Conservation (phyloP, 92 coral and sea anemone genomes). For the Palythoa grandiflora region DNA sequence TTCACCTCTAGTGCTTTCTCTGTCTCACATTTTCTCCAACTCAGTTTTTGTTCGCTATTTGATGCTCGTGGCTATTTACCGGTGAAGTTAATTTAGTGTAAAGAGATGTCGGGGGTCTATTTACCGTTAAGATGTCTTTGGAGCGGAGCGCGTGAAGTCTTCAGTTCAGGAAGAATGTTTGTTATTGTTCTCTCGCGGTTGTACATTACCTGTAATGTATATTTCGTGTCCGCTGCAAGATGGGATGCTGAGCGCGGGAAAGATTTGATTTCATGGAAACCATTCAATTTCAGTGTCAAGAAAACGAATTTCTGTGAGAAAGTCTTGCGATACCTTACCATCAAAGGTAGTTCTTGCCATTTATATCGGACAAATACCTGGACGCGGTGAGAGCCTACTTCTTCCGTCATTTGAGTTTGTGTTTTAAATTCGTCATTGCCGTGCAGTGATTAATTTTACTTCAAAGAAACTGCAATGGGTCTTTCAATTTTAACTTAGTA, state of each 20-base stretch:
- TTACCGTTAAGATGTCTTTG: constrained; percentile 36
- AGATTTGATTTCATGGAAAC: background rate
- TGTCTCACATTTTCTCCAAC: background rate
- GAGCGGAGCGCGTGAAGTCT: constrained; percentile 44
- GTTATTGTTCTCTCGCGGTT: constrained; percentile 28
- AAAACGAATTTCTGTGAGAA: background rate
- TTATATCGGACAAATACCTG: background rate
- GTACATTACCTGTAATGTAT: constrained; percentile 11
- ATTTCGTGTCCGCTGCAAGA: background rate
- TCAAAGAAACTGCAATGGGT: background rate
- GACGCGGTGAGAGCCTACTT: background rate
- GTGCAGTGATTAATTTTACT: background rate
- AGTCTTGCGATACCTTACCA: background rate
- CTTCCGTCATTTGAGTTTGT: background rate
- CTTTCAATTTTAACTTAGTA: background rate
- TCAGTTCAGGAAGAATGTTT: constrained; percentile 10
- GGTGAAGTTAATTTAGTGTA: constrained; percentile 45
- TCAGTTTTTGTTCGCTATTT: background rate
- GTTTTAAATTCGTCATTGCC: background rate
- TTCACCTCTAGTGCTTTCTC: background rate
- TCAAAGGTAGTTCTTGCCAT: background rate
- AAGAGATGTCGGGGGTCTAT: constrained; percentile 30
- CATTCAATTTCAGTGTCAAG: constrained; percentile 1
- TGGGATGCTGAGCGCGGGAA: constrained; percentile 14
- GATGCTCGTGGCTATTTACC: constrained; percentile 23